Base-by-base conservation (phyloP, 1,140 invertebrate genomes). In the Pogonognathellus flavescens region DNA sequence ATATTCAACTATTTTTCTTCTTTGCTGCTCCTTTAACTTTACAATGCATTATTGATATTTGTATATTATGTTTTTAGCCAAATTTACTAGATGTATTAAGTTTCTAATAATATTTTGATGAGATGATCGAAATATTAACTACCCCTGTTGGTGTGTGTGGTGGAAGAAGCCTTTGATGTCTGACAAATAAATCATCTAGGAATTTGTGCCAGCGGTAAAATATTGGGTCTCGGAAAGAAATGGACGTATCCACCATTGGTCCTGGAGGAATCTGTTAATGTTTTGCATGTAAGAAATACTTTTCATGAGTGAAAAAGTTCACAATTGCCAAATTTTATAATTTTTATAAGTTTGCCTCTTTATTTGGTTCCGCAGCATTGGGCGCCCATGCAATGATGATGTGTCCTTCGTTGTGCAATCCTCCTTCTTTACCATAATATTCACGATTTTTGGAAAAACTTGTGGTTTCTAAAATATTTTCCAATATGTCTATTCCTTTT, bases 191-290 rank as follows among this genome's bases (percentile, higher is more conserved):
- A 83, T 96, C 93, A 88, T 97, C 95, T 22, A 97, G 92, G 88
- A 94, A 94, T 6, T 94, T 93, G 88, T 97, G 96, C 94, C 94
- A 96, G 89, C 94, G 93, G 90, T 96, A 97, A 91, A 97, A 97
- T 10, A 95, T 91, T 0, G 96, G 95, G 90, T 97, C 96, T 13
- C 96, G 85, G 86, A 91, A 90, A n/a, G 91, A 89, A 13, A 90
- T 90, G 3, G 89, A 87, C 11, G 88, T 86, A 83, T 90, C 89
- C n/a, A n/a, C n/a, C 89, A 62, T 62, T n/a, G 25, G 18, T 9
- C 60, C 60, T 62, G 60, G 60, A 11, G 60, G 60, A 20, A 0
- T 25, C 57, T 62, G 60, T 55, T 14, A 55, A 55, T 55, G 1
- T 11, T 55, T 11, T 1, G n/a, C n/a, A 55, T 5, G 10, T 18